Evolutionary conservation across 2,797 vertebrate species (phyloP).

Genomic region (Xenopus petersii): DNA sequence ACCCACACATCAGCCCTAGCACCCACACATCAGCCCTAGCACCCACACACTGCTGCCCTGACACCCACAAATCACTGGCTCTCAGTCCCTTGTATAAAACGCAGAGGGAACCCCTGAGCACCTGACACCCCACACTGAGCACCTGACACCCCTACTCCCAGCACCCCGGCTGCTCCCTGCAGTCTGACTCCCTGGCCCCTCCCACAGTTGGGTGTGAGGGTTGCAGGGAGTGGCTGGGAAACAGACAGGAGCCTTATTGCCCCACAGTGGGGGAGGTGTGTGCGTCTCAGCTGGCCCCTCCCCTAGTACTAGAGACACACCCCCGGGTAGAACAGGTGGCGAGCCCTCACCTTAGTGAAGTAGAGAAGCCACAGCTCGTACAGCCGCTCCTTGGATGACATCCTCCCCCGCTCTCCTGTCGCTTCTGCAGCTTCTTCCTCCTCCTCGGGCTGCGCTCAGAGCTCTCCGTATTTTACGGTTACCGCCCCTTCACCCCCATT

Average conservation of each 20-base stretch:
- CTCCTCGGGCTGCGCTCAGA: not conserved
- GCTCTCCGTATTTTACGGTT: not conserved
- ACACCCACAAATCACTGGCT: too few species aligned
- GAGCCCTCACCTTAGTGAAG: conserved; percentile 81
- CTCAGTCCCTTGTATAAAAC: too few species aligned
- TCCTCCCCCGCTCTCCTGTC: conserved; percentile 36
- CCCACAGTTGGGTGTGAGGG: not conserved
- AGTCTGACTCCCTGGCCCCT: not conserved
- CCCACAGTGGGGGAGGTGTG: too few species aligned
- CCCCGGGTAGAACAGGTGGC: not conserved
- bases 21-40: too few species aligned
- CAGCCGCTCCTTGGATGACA: conserved; percentile 87
- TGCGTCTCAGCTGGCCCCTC: too few species aligned
- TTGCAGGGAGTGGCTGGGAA: too few species aligned
- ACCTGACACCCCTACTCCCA: too few species aligned
- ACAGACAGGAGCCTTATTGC: not conserved
- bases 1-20: too few species aligned
- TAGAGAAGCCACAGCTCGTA: conserved; percentile 93
- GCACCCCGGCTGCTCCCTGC: too few species aligned
- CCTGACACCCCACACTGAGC: too few species aligned
- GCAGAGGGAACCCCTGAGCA: too few species aligned
- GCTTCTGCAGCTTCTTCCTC: not conserved
- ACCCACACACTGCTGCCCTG: too few species aligned
- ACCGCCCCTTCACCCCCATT: conserved; percentile 5
- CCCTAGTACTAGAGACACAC: not conserved